Evolutionary conservation across 2,797 vertebrate genomes (phyloP).

Genomic region (Muraenolepis orangiensis): DNA sequence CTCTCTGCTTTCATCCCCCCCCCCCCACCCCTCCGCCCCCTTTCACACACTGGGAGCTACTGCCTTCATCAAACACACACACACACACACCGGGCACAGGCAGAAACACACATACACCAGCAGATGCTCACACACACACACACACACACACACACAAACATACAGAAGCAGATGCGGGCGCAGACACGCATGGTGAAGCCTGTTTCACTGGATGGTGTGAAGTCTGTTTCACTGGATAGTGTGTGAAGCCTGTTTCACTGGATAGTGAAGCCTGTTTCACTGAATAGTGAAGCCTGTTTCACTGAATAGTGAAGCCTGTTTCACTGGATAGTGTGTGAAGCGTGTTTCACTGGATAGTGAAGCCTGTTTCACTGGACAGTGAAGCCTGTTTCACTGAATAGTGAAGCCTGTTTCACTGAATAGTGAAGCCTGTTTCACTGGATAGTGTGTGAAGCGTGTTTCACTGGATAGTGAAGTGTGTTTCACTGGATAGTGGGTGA

Average conservation of each 20-base stretch:
- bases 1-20: conserved; percentile 39
- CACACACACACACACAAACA: not conserved
- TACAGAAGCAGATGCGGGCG: not conserved
- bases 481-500: not conserved
- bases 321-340: not conserved
- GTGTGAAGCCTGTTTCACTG: no score
- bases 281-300: not conserved
- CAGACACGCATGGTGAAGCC: not conserved
- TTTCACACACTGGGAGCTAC: conserved; percentile 7
- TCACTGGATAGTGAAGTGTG: not conserved
- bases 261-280: no score
- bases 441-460: not conserved
- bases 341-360: not conserved
- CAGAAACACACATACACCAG: not conserved
- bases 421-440: no score
- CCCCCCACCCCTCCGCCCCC: no score
- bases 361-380: not conserved
- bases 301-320: not conserved
- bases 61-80: not conserved
- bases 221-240: no score
- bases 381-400: not conserved
- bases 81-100: not conserved
- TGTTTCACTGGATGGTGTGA: no score
- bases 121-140: not conserved
- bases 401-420: not conserved